Evolutionary conservation across 2,888 invertebrate species (phyloP).

Genomic region (Tenodera sinensis): DNA sequence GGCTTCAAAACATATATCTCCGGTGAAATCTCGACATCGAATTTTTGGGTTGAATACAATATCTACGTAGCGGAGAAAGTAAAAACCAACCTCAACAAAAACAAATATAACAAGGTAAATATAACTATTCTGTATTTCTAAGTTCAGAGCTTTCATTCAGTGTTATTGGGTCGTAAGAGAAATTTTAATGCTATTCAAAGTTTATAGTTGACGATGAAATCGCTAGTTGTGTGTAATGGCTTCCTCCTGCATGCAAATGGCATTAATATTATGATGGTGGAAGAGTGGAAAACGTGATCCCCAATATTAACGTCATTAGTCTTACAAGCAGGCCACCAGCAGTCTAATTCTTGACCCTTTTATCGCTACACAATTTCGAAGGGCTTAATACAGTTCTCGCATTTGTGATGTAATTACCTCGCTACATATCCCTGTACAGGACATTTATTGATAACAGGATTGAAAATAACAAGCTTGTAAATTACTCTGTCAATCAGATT

Average conservation of each 20-base stretch:
- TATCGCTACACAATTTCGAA: not conserved
- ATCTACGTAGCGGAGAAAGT: no score
- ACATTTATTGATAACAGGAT: not conserved
- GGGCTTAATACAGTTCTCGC: not conserved
- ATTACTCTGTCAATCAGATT: not conserved
- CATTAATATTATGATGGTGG: not conserved
- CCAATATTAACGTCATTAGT: not conserved
- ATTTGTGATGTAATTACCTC: not conserved
- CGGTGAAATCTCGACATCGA: no score
- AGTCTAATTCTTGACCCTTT: not conserved
- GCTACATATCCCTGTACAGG: not conserved
- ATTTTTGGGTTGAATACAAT: no score
- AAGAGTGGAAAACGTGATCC: not conserved
- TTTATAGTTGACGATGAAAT: not conserved
- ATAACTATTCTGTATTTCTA: no score
- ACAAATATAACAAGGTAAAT: no score
- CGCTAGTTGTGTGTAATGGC: not conserved
- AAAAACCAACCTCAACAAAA: no score
- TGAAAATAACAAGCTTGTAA: not conserved
- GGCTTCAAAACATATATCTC: no score
- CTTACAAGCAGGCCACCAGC: not conserved
- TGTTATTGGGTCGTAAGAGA: no score
- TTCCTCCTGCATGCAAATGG: not conserved
- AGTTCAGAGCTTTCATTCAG: no score
- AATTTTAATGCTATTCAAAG: no score